These are phyloP conservation scores for Dendrolimus houi DNA, from an alignment of 2,888 invertebrate genomes.

Conservation along the genomic window DNA sequence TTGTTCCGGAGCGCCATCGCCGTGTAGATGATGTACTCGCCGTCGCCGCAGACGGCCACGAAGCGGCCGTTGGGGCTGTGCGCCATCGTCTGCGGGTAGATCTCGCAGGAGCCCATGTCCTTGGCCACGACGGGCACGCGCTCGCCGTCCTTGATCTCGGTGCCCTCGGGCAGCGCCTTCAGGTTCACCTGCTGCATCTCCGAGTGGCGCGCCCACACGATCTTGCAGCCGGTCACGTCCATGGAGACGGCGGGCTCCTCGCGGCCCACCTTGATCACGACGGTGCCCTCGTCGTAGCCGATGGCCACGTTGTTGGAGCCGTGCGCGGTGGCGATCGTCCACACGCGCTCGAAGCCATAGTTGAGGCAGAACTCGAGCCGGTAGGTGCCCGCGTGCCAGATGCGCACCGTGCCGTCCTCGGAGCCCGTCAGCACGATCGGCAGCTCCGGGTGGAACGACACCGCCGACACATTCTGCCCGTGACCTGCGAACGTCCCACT, in stretches of 20 bases:
- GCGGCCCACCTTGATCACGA: constrained; percentile 96
- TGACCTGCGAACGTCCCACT: constrained; percentile 77
- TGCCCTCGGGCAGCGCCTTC: constrained; percentile 88
- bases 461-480: constrained; percentile 96
- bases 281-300: constrained; percentile 97
- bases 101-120: constrained; percentile 99
- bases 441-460: constrained; percentile 98
- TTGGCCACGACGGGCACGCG: constrained; percentile 95
- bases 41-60: constrained; percentile 97
- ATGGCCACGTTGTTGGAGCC: constrained; percentile 98
- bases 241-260: constrained; percentile 99
- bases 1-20: constrained; percentile 99
- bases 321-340: constrained; percentile 95
- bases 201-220: constrained; percentile 98
- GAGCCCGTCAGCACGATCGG: constrained; percentile 98
- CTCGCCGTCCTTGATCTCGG: constrained; percentile 92
- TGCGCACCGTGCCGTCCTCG: constrained; percentile 97
- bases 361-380: constrained; percentile 96
- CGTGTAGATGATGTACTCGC: constrained; percentile 99
- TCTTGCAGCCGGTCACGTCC: constrained; percentile 99
- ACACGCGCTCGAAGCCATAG: constrained; percentile 98
- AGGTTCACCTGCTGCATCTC: constrained; percentile 98
- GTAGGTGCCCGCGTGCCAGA: constrained; percentile 99
- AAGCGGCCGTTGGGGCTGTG: constrained; percentile 98
- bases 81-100: constrained; percentile 98